Evolutionary conservation across 2,888 invertebrate genomes (phyloP).

Genomic region (Yponomeuta malinellus): DNA sequence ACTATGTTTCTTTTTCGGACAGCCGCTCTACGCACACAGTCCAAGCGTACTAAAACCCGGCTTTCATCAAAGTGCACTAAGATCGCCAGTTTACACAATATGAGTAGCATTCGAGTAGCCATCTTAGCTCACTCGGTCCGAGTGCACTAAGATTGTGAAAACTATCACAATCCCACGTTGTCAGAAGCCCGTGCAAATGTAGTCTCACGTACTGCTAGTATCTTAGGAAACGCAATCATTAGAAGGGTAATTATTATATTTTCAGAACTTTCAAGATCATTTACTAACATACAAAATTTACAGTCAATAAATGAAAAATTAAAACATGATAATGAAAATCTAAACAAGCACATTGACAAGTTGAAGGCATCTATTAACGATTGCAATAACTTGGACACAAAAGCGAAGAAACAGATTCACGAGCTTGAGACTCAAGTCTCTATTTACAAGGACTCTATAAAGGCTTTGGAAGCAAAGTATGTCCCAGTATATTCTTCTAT

Average conservation of each 20-base stretch:
- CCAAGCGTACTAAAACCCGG: too few relatives aligned
- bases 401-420: conserved; percentile 14
- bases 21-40: too few relatives aligned
- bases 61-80: too few relatives aligned
- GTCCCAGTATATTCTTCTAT: background rate
- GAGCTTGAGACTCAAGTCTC: conserved; percentile 37
- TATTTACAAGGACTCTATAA: conserved; percentile 37
- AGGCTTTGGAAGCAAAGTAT: conserved; percentile 51
- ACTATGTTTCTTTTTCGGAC: too few relatives aligned
- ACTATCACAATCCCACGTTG: too few relatives aligned
- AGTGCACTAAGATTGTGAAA: too few relatives aligned
- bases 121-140: too few relatives aligned
- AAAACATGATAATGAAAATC: conserved; percentile 37
- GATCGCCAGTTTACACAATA: too few relatives aligned
- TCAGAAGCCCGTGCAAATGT: too few relatives aligned
- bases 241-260: background rate
- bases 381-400: background rate
- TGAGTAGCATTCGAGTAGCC: too few relatives aligned
- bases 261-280: background rate
- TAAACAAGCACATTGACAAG: conserved; percentile 22
- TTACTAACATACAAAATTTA: conserved; percentile 21
- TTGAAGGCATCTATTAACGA: background rate
- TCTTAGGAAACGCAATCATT: background rate
- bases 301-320: conserved; percentile 39
- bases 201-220: background rate